Evolutionary conservation across 2,888 invertebrate genomes (phyloP).

Genomic region (Podabrus alpinus): DNA sequence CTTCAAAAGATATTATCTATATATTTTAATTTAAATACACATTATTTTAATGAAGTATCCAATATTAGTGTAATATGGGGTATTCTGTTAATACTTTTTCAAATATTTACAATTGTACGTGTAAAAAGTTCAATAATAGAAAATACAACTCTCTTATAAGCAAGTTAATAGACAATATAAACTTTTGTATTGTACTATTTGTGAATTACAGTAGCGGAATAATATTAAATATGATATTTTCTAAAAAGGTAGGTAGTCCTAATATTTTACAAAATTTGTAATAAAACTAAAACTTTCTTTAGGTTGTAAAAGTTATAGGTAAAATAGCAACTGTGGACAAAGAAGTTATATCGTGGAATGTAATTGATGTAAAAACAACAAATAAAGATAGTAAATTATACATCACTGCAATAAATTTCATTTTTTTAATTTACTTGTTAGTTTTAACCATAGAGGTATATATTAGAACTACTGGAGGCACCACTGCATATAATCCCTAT

Average conservation of each 20-base stretch:
- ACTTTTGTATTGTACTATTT: neutral
- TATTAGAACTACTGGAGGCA: too few relatives aligned
- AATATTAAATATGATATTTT: neutral
- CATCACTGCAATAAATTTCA: neutral
- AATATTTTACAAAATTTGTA: neutral
- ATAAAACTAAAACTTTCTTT: neutral
- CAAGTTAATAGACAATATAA: neutral
- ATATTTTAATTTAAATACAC: neutral
- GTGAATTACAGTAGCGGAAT: neutral
- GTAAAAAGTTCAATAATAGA: neutral
- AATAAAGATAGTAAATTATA: neutral
- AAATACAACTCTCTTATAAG: neutral
- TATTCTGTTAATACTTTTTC: neutral
- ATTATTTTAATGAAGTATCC: neutral
- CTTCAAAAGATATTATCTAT: too few relatives aligned
- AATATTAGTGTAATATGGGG: neutral
- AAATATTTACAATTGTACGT: too few relatives aligned
- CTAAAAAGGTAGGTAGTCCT: neutral
- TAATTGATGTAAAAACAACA: neutral
- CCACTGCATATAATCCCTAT: too few relatives aligned
- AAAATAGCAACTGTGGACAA: neutral
- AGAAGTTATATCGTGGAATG: neutral
- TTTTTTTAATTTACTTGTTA: neutral
- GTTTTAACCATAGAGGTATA: too few relatives aligned
- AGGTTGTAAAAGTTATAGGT: neutral